Percentiles rank a stretch among this genome's conserved stretches.
These are phyloP conservation scores for Drosophila quinaria DNA, from an alignment of 2,888 invertebrate species.

Conservation along the genomic window DNA sequence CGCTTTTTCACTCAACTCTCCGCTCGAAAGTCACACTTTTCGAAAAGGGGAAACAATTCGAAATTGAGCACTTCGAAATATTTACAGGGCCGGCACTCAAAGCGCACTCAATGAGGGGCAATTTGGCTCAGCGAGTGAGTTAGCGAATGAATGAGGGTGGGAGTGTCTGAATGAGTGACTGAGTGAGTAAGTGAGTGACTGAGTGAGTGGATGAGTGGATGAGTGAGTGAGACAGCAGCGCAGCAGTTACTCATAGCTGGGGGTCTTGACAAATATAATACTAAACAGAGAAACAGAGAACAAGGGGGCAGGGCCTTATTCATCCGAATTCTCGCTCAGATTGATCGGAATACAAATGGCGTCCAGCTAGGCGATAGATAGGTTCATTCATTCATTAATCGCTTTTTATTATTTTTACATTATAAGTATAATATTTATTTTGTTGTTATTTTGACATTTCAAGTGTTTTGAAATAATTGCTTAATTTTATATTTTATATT, in stretches of 20 bases:
- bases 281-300: constrained; percentile 1
- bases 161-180: constrained; percentile 10
- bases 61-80: constrained; percentile 42
- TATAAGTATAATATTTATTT: neutral
- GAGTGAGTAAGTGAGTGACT: constrained; percentile 10
- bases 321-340: constrained; percentile 21
- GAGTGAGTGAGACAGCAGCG: constrained; percentile 43
- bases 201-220: constrained; percentile 11
- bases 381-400: neutral
- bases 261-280: constrained; percentile 11
- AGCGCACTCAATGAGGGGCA: constrained; percentile 24
- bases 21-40: constrained; percentile 35
- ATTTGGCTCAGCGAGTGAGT: constrained; percentile 3
- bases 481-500: too few relatives aligned
- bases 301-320: constrained; percentile 46
- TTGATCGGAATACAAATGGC: constrained; percentile 50
- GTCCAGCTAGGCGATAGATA: constrained; percentile 13
- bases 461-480: too few relatives aligned
- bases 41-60: constrained; percentile 59
- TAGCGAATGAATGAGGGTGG: constrained; percentile 1
- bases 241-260: constrained; percentile 8
- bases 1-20: constrained; percentile 48
- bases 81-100: constrained; percentile 15
- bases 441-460: too few relatives aligned
- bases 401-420: neutral